A percentile compares a stretch with the other conserved stretches of the same genome.
These are phyloP conservation scores for Drosophila nannoptera DNA, from an alignment of 1,140 invertebrate species.

Conservation along the genomic window DNA sequence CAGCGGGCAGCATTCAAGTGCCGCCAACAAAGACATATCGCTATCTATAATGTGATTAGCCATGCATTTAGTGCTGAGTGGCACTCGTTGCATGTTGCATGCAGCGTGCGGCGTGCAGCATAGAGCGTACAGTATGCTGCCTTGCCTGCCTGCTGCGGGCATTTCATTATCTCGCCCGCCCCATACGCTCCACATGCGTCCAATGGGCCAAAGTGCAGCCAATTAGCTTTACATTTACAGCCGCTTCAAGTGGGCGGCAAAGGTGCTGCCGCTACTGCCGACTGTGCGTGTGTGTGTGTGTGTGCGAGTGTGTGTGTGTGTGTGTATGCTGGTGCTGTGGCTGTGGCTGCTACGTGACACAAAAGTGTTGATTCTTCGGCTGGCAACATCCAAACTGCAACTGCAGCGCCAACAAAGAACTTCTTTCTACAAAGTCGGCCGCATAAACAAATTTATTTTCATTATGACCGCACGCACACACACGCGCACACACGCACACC, in stretches of 20 bases:
- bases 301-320: constrained; percentile 8
- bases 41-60: constrained; percentile 52
- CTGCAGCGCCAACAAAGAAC: constrained; percentile 57
- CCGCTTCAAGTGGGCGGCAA: constrained; percentile 38
- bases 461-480: constrained; percentile 46
- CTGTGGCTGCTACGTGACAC: constrained; percentile 51
- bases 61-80: constrained; percentile 51
- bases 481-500: neutral
- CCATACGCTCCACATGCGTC: constrained; percentile 13
- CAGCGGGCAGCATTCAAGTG: constrained; percentile 39
- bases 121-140: too few relatives aligned
- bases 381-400: constrained; percentile 13
- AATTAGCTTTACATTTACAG: constrained; percentile 40
- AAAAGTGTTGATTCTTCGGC: constrained; percentile 50
- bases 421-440: constrained; percentile 56
- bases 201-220: constrained; percentile 45
- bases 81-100: constrained; percentile 31
- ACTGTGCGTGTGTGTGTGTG: neutral
- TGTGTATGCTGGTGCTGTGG: neutral
- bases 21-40: constrained; percentile 45
- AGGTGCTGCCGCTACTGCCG: constrained; percentile 16
- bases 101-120: constrained; percentile 4
- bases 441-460: constrained; percentile 69
- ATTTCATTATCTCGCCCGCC: constrained; percentile 30
- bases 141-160: constrained; percentile 21